Conservation (phyloP, 1,140 invertebrate genomes). For the Coptotermes formosanus region DNA sequence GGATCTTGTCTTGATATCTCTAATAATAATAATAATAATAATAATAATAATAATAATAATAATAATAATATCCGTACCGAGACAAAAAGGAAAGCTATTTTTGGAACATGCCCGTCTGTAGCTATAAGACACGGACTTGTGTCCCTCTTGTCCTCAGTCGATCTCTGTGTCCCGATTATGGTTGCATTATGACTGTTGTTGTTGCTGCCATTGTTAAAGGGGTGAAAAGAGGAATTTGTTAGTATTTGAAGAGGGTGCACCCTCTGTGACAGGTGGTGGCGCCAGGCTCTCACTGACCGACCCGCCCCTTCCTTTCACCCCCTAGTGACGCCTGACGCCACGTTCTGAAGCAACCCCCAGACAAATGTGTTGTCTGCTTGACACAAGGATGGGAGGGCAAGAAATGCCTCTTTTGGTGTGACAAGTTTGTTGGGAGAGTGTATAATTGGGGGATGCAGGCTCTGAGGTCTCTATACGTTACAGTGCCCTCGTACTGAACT, state of each 20-base stretch:
- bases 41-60: no score
- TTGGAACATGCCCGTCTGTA: no score
- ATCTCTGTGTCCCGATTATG: neutral
- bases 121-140: neutral
- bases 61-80: no score
- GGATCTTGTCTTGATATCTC: no score
- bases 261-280: constrained; percentile 5
- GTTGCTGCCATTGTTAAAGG: constrained; percentile 6
- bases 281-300: constrained; percentile 12
- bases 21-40: no score
- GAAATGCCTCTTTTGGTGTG: constrained; percentile 8
- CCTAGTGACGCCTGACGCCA: constrained; percentile 12
- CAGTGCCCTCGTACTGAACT: neutral
- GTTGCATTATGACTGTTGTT: constrained; percentile 1
- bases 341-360: neutral
- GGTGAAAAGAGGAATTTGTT: constrained; percentile 9
- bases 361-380: neutral
- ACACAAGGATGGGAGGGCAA: neutral
- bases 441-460: neutral
- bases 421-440: constrained; percentile 14
- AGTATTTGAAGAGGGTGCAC: constrained; percentile 10
- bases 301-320: constrained; percentile 1
- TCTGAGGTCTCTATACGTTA: neutral
- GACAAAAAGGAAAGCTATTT: no score
- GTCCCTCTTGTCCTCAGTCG: neutral